phyloP scores from a whole-genome alignment of 2,113 vertebrate genomes.

The Heptranchias perlo region DNA sequence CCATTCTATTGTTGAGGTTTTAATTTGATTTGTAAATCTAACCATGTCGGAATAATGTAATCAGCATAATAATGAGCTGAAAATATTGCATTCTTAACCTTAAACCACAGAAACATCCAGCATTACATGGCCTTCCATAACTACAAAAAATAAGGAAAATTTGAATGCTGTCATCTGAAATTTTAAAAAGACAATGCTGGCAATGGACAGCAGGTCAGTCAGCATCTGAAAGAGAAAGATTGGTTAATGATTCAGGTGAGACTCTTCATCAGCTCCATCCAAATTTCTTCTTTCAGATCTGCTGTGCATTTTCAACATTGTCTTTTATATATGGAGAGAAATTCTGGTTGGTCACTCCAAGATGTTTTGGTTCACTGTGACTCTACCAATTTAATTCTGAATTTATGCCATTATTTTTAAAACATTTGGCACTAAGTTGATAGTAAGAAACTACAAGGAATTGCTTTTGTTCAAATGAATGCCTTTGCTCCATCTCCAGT shows the following conservation, averaged over 20 bases:
- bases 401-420: neutral
- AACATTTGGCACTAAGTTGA: neutral
- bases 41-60: neutral
- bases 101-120: neutral
- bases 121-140: neutral
- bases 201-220: no score
- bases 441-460: neutral
- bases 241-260: no score
- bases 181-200: no score
- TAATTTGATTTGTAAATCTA: neutral
- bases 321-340: neutral
- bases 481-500: neutral
- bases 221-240: no score
- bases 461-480: neutral
- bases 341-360: neutral
- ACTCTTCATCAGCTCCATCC: no score
- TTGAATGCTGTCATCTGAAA: no score
- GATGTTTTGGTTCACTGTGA: neutral
- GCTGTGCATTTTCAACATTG: no score
- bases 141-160: neutral
- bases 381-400: neutral
- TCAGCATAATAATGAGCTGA: neutral
- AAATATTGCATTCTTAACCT: neutral
- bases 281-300: no score
- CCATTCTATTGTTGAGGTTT: neutral